A percentile compares a stretch with the other conserved stretches of the same genome.
Evolutionary conservation across 2,888 invertebrate species (phyloP).

Genomic region (Melieria omissa): DNA sequence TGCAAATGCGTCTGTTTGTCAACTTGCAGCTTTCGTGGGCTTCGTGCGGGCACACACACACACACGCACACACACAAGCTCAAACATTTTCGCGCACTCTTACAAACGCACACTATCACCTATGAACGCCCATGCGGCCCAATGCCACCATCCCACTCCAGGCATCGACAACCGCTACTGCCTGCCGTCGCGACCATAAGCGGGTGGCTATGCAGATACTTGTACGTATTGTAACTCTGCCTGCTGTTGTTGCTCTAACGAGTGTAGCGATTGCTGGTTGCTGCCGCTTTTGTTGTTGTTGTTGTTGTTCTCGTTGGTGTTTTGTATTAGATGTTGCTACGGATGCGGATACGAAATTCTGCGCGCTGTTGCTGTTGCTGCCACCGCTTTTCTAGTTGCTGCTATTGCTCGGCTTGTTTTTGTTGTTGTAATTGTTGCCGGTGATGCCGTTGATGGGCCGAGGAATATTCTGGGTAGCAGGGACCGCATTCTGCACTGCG

Average conservation of each 20-base stretch:
- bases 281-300: constrained; percentile 33
- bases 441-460: constrained; percentile 12
- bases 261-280: constrained; percentile 2
- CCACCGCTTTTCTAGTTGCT: constrained; percentile 55
- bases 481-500: not conserved
- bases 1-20: constrained; percentile 41
- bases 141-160: constrained; percentile 1
- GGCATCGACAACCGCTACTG: constrained; percentile 17
- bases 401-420: constrained; percentile 49
- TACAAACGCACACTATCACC: constrained; percentile 32
- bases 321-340: constrained; percentile 42
- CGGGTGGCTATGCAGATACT: constrained; percentile 16
- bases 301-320: constrained; percentile 33
- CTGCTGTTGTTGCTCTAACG: not conserved
- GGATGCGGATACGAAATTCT: constrained; percentile 49
- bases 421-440: constrained; percentile 21
- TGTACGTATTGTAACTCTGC: constrained; percentile 6
- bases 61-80: constrained; percentile 14
- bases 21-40: constrained; percentile 48
- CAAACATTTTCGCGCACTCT: not conserved
- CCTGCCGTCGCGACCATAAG: not conserved
- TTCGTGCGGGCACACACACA: constrained; percentile 45
- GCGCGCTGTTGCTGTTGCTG: constrained; percentile 38
- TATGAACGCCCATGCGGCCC: constrained; percentile 47
- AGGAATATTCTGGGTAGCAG: constrained; percentile 27